Conservation (phyloP, 2,797 vertebrate species). For the Manis crassicaudata region DNA sequence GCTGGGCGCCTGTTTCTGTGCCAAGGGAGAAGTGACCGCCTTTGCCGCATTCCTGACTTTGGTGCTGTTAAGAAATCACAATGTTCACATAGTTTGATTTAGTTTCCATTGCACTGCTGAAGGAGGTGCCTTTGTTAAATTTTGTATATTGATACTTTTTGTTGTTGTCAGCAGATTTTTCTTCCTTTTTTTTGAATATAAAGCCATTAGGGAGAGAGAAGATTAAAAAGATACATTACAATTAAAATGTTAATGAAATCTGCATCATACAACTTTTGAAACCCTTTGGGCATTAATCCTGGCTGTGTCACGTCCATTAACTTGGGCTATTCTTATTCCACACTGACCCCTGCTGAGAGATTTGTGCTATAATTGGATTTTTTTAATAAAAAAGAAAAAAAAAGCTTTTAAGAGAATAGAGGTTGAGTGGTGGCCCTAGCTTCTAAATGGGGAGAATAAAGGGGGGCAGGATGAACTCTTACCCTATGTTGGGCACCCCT, state of each 20-base stretch:
- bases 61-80: background rate
- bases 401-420: conserved; percentile 70
- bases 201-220: conserved; percentile 85
- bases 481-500: background rate
- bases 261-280: conserved; percentile 84
- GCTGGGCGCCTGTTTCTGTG: background rate
- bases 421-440: conserved; percentile 36
- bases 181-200: conserved; percentile 67
- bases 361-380: conserved; percentile 85
- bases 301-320: conserved; percentile 81
- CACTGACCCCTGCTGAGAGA: conserved; percentile 88
- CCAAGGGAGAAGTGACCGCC: background rate
- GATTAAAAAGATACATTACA: conserved; percentile 89
- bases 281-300: conserved; percentile 83
- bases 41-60: background rate
- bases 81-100: conserved; percentile 69
- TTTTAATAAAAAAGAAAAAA: conserved; percentile 55
- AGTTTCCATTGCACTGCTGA: conserved; percentile 64
- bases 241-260: conserved; percentile 90
- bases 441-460: background rate
- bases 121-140: conserved; percentile 80
- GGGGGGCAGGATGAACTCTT: background rate
- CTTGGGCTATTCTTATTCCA: conserved; percentile 82
- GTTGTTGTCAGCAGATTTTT: conserved; percentile 86
- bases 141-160: conserved; percentile 82